Evolutionary conservation across 1,140 invertebrate genomes (phyloP), one percentile per base, ranked within the genome.

Genomic region (Pentalonia nigronervosa): DNA sequence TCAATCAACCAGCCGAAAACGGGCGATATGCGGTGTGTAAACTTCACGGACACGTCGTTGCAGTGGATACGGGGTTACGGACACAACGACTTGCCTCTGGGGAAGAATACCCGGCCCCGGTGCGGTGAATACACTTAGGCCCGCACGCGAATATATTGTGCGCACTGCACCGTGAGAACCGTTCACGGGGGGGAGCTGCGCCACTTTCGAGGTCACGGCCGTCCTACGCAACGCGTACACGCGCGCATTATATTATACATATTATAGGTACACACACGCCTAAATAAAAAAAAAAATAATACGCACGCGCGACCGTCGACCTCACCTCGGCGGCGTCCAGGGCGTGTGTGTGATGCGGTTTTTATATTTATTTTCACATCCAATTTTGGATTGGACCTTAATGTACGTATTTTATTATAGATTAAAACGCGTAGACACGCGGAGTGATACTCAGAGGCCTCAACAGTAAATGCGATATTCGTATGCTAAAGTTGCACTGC

Each of bases 201-300:
- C 89, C n/a, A 7, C 14, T 90, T 90, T 90, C 36, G 89, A 67
- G 89, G 89, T 90, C 89, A 90, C 53, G 89, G 53, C 56, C 89
- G 89, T 90, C 89, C 89, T 90, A 90, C 89, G 89, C 89, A 90
- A 90, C 41, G 89, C 56, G 53, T 67, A 90, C 56, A 90, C 53
- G 17, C 89, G 45, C 89, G n/a, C 25, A 90, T 53, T 23, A 36
- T 56, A 89, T 53, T 41, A 60, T 67, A n/a, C 60, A 76, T 34
- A 76, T 76, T 76, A 76, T 76, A 30, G 60, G 34, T 20, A 56
- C 53, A 45, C 87, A 89, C 56, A 45, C 89, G 17, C 53, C 53
- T 67, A 56, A 89, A 87, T 87, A 48, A 84, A 88, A 34, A 89
- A 48, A 30, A 50, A 87, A 90, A 90, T 67, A 60, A 90, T 60